A percentile compares a stretch with the other conserved stretches of the same genome.
Conservation (phyloP, 2,113 vertebrate species). For the Oreochromis niloticus region DNA sequence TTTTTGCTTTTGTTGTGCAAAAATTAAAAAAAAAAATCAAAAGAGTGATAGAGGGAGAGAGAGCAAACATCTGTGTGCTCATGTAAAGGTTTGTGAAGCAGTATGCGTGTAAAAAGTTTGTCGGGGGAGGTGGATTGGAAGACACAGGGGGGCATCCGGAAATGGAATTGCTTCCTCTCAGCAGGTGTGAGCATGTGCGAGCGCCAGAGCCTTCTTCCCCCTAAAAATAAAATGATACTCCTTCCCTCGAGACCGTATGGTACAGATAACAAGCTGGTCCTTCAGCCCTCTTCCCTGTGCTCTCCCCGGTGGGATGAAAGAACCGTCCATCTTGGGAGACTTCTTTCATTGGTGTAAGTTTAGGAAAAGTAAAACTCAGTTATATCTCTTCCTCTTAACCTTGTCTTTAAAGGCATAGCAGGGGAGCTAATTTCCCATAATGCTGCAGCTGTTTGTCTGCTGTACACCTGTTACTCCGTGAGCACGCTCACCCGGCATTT, state of each 20-base stretch:
- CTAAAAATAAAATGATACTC: constrained; percentile 47
- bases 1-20: background rate
- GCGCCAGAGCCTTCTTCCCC: background rate
- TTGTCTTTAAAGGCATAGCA: background rate
- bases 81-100: background rate
- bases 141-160: background rate
- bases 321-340: background rate
- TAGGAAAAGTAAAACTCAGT: background rate
- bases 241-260: constrained; percentile 34
- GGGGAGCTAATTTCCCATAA: background rate
- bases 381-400: background rate
- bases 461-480: background rate
- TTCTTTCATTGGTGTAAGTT: background rate
- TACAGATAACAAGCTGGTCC: constrained; percentile 31
- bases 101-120: background rate
- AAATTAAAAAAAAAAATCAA: background rate
- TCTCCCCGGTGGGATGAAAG: background rate
- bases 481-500: background rate
- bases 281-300: background rate
- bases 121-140: background rate
- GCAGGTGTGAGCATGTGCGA: background rate
- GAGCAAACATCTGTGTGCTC: background rate
- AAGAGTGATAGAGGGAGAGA: background rate
- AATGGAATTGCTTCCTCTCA: constrained; percentile 28
- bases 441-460: background rate